Percentiles rank a stretch among this genome's conserved stretches.
phyloP scores from a whole-genome alignment of 2,797 vertebrate genomes.

The Argyrosomus regius region DNA sequence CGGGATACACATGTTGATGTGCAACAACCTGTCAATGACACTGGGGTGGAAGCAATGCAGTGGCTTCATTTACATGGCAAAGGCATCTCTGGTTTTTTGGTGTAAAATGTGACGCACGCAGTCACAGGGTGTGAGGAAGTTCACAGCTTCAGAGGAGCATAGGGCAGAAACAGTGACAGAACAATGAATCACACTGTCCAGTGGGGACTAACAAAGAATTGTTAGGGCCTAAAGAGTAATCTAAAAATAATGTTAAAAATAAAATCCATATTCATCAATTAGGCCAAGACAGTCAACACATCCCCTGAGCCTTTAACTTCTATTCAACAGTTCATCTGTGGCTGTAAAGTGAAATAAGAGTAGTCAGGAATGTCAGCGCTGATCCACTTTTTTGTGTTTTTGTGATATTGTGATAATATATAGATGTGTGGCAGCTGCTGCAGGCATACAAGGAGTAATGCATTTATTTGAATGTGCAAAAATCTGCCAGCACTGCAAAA shows the following conservation, averaged over 20 bases:
- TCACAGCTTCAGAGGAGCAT: slow-evolving; percentile 42
- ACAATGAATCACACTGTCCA: slow-evolving; percentile 40
- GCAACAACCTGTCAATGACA: slow-evolving; percentile 59
- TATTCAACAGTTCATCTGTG: slow-evolving; percentile 47
- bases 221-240: not conserved
- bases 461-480: slow-evolving; percentile 18
- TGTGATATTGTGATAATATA: not conserved
- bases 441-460: not conserved
- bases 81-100: slow-evolving; percentile 1
- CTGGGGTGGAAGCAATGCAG: slow-evolving; percentile 30
- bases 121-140: slow-evolving; percentile 45
- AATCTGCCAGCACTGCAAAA: slow-evolving; percentile 63
- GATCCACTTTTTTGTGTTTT: not conserved
- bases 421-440: not conserved
- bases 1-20: slow-evolving; percentile 39
- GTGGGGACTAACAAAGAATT: not conserved
- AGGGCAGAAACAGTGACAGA: slow-evolving; percentile 4
- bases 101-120: slow-evolving; percentile 56
- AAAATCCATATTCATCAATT: not conserved
- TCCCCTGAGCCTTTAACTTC: not conserved
- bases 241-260: not conserved
- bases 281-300: not conserved
- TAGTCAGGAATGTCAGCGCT: not conserved
- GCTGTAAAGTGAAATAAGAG: not conserved
- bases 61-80: slow-evolving; percentile 41